Evolutionary conservation across 2,797 vertebrate species (phyloP).

Genomic region (Apogon talboti): DNA sequence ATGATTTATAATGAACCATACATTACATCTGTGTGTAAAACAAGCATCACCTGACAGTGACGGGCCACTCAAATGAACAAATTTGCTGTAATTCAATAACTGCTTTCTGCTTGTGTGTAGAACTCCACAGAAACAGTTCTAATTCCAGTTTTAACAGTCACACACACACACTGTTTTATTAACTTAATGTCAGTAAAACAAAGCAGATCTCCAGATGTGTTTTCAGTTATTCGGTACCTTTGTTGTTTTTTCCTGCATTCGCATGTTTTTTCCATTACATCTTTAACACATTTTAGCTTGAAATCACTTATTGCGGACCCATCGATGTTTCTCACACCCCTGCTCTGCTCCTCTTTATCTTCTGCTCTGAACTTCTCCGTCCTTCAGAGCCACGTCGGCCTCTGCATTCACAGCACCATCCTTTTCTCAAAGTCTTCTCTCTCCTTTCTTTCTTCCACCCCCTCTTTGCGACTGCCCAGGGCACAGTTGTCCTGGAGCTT

Average conservation of each 20-base stretch:
- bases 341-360: slow-evolving; percentile 44
- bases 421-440: slow-evolving; percentile 41
- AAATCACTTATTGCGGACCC: slow-evolving; percentile 18
- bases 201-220: slow-evolving; percentile 1
- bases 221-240: slow-evolving; percentile 9
- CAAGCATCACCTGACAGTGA: slow-evolving; percentile 15
- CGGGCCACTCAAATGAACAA: slow-evolving; percentile 12
- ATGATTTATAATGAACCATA: slow-evolving; percentile 33
- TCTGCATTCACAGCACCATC: slow-evolving; percentile 32
- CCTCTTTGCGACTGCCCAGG: slow-evolving; percentile 53
- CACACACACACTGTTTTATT: slow-evolving; percentile 12
- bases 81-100: not conserved
- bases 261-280: not conserved
- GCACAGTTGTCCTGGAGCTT: slow-evolving; percentile 65
- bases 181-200: slow-evolving; percentile 4
- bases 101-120: not conserved
- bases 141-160: slow-evolving; percentile 4
- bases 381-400: slow-evolving; percentile 47
- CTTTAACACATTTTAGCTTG: not conserved
- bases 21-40: slow-evolving; percentile 31
- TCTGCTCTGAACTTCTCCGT: slow-evolving; percentile 52
- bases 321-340: slow-evolving; percentile 35
- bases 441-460: slow-evolving; percentile 24
- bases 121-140: not conserved
- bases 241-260: slow-evolving; percentile 8